Percentiles rank a stretch among this genome's conserved stretches.
Conservation (phyloP, 53 echinoderm and acorn worm genomes). For the Paelopatides confundens region DNA sequence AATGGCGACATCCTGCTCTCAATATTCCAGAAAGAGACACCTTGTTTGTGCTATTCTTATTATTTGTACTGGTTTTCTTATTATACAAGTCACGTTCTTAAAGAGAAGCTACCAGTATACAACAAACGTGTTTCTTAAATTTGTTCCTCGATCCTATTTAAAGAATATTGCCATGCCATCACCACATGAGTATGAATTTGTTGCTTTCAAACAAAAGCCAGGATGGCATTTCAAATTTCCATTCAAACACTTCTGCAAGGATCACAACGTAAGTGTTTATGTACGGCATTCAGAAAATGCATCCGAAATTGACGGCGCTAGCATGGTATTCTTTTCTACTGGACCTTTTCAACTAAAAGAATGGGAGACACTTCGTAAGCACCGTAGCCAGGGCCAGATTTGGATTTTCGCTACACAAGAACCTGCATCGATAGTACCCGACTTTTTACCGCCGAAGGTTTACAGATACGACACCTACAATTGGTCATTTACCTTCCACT, state of each 20-base stretch:
- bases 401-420: conserved; percentile 26
- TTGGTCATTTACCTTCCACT: conserved; percentile 36
- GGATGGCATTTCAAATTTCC: conserved; percentile 16
- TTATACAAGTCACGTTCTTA: no score
- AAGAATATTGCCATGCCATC: no score
- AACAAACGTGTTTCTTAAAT: no score
- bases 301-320: not conserved
- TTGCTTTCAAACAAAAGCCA: conserved; percentile 1
- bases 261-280: not conserved
- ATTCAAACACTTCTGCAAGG: not conserved
- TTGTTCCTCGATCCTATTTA: no score
- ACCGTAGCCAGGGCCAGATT: conserved; percentile 7
- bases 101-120: no score
- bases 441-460: conserved; percentile 15
- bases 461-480: conserved; percentile 15
- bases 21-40: no score
- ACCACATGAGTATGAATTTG: conserved; percentile 2
- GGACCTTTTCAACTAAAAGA: conserved; percentile 2
- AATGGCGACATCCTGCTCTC: no score
- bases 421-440: not conserved
- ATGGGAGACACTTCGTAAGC: not conserved
- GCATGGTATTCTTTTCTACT: not conserved
- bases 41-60: no score
- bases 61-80: no score
- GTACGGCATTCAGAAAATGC: not conserved